Evolutionary conservation across 2,113 vertebrate species (phyloP), one percentile per base, ranked within the genome.

Genomic region (Sciurus niger): DNA sequence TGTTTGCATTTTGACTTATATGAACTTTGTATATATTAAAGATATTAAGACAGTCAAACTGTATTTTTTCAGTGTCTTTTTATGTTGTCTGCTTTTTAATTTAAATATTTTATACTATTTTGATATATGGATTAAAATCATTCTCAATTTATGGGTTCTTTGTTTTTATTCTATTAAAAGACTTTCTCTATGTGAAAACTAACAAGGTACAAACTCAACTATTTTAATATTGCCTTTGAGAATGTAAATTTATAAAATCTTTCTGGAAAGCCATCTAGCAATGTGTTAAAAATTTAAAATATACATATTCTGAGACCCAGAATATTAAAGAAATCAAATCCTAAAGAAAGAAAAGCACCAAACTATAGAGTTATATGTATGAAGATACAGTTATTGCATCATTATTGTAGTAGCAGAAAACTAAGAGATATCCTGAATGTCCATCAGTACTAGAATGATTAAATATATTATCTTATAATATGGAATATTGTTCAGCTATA

Each of bases 221-320:
- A 6, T 84, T 17, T 17, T 93, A 74, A 70, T 60, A 88, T 48
- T 80, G 30, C 34, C 40, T 76, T 84, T 87, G 55, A 20, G 18
- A 88, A 74, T 79, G 51, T 84, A 48, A 82, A n/a, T 51, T 94
- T 67, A 65, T 96, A 46, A 12, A 95, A 0, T 80, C 30, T 76
- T 84, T 94, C 78, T 95, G n/a, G 18, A 84, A 95, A 88, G 6
- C 30, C 60, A 22, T 60, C 37, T 93, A 48, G 30, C n/a, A 60
- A 32, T 74, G 67, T 83, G 32, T 77, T 96, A 3, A 95, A 91
- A 88, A 87, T 73, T 73, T 70, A 77, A 94, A 92, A 55, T 73
- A 55, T 2, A 34, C 16, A 55, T 67, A 63, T 2, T 82, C 20
- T 77, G 76, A n/a, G n/a, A 67, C 46, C 8, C 70, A 93, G 76